These are phyloP conservation scores for Aphrocallistes beatrix DNA, from an alignment of 37 sponge, comb jelly and placozoan genomes.

Conservation along the genomic window DNA sequence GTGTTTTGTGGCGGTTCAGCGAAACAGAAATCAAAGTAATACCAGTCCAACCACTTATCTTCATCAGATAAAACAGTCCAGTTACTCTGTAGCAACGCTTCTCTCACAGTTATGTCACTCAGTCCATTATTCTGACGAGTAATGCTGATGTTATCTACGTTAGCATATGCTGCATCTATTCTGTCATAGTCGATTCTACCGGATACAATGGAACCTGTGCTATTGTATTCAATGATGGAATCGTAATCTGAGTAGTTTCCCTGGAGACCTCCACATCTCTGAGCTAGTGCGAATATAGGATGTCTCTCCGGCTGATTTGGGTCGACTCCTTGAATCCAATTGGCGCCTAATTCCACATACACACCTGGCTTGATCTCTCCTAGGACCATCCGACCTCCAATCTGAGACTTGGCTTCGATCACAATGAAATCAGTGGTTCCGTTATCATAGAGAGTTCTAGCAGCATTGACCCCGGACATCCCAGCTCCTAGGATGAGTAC, in stretches of 20 bases:
- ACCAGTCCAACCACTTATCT: conserved; percentile 23
- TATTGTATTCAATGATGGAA: background rate
- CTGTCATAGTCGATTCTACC: background rate
- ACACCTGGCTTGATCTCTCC: conserved; percentile 19
- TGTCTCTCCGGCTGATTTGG: background rate
- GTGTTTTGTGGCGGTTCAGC: conserved; percentile 15
- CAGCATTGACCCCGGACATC: conserved; percentile 44
- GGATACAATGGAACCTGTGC: background rate
- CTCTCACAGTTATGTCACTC: conserved; percentile 4
- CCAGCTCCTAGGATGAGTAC: conserved; percentile 59
- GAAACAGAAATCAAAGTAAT: conserved; percentile 5
- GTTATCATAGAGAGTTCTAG: conserved; percentile 31
- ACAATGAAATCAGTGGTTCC: conserved; percentile 37
- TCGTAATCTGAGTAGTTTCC: background rate
- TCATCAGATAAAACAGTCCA: conserved; percentile 3
- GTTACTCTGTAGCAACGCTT: background rate
- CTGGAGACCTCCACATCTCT: background rate
- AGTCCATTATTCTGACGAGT: background rate
- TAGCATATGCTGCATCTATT: background rate
- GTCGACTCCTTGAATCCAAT: conserved; percentile 30
- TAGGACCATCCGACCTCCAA: conserved; percentile 47
- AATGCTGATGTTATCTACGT: background rate
- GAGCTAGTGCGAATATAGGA: background rate
- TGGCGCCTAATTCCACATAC: conserved; percentile 28
- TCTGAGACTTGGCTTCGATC: conserved; percentile 25